Conservation (phyloP, 1,140 invertebrate genomes). For the Copidosoma floridanum region DNA sequence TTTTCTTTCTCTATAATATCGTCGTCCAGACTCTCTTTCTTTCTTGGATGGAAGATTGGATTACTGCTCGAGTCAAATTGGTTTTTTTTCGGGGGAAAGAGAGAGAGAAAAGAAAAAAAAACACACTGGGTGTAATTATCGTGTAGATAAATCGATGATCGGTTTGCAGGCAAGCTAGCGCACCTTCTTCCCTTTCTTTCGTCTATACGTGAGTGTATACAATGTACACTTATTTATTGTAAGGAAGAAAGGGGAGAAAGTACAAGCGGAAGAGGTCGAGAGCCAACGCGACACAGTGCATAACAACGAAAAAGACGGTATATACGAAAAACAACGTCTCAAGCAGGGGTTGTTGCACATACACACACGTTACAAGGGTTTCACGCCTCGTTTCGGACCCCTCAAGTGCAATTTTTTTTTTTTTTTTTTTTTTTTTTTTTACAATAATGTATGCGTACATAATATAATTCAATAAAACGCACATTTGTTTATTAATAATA, state of each 20-base stretch:
- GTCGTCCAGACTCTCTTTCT: background rate
- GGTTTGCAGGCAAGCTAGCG: background rate
- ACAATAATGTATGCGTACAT: no score
- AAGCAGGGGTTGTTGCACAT: constrained; percentile 12
- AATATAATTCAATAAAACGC: no score
- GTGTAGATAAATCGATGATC: constrained; percentile 8
- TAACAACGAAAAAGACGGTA: background rate
- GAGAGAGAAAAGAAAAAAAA: no score
- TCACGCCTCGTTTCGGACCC: no score
- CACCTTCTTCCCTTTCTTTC: background rate
- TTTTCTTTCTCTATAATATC: background rate
- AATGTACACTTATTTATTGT: no score
- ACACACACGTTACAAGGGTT: no score
- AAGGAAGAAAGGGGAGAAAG: background rate
- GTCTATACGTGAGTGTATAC: no score
- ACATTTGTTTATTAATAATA: background rate
- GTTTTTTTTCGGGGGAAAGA: no score
- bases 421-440: no score
- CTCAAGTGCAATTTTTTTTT: no score
- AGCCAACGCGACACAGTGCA: background rate
- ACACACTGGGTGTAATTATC: constrained; percentile 14
- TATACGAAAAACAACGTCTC: background rate
- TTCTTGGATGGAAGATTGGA: constrained; percentile 7
- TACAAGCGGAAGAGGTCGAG: constrained; percentile 3
- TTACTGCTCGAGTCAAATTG: constrained; percentile 20